Base-by-base conservation (phyloP, 2,888 invertebrate species). In the Watsonalla cultraria region DNA sequence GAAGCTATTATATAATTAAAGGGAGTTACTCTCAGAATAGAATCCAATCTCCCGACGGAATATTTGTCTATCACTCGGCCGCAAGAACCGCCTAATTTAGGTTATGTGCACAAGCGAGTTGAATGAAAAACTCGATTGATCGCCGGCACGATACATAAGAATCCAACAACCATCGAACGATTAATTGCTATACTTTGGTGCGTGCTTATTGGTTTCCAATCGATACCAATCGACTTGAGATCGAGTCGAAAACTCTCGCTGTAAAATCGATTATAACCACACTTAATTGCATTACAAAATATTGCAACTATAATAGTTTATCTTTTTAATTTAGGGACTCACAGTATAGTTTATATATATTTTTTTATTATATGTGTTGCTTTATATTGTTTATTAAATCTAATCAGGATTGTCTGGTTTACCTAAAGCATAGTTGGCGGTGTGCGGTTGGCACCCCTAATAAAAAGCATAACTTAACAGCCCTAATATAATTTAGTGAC, bases 111-210 rank as follows among this genome's bases (percentile, higher is more conserved):
- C 49, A 37, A 49, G 9, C 9, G 37, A 49, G 14, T 37, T 15
- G 49, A 49, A 49, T 49, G 35, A 49, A 49, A 39, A 49, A 39
- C 39, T 49, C 49, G 37, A 48, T 46, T 24, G 45, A 11, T 46
- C 42, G 42, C 11, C 9, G 9, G 47, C 34, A 47, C 34, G 48
- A 39, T 49, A 39, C 49, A 49, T 37, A 5, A 37, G 48, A 49
- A 49, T 49, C 37, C 49, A 49, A 49, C 37, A 49, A 14, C 37
- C 5, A 13, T 13, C 37, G 6, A 49, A 15, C 39, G 49, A 13
- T 49, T 48, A 48, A 48, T 48, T 48, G 48, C 37, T 37, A 37
- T 14, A 37, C 14, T 48, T 48, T 14, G 11, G 24, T 46, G 46
- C 46, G 46, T 48, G n/a, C 11, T 48, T 48, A 47, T 48, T 48